Conservation (phyloP, 2,113 vertebrate species). For the Pongo pygmaeus region DNA sequence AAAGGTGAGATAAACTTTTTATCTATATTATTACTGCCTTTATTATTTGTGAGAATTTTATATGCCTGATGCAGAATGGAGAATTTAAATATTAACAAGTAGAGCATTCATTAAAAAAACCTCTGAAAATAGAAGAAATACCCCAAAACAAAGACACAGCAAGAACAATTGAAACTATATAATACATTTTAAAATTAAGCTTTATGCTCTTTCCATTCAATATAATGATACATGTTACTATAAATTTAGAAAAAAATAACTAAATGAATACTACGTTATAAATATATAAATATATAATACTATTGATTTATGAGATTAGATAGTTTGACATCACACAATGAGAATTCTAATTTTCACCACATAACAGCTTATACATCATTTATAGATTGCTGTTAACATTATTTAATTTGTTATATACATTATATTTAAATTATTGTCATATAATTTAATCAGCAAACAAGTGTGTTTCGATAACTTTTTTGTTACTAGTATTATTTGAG, state of each 20-base stretch:
- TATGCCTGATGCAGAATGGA: not conserved
- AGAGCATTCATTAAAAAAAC: not conserved
- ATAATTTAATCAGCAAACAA: not conserved
- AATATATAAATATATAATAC: not conserved
- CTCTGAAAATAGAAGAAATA: not conserved
- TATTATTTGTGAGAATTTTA: not conserved
- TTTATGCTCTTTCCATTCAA: not conserved
- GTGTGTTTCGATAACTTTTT: not conserved
- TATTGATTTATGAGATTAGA: not conserved
- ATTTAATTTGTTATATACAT: not conserved
- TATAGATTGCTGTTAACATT: not conserved
- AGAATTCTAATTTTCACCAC: not conserved
- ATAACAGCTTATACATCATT: not conserved
- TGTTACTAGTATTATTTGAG: not conserved
- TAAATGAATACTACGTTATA: not conserved
- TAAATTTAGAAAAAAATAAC: not conserved
- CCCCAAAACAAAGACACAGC: not conserved
- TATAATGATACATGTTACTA: not conserved
- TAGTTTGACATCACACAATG: not conserved
- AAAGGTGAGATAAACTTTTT: not conserved
- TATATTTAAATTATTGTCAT: no score
- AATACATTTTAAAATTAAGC: not conserved
- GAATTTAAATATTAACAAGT: slow-evolving; percentile 6
- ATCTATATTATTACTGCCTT: not conserved
- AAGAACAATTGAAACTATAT: not conserved